Base-by-base conservation (phyloP, 2,888 invertebrate species). In the Mesorhabditis sp. region DNA sequence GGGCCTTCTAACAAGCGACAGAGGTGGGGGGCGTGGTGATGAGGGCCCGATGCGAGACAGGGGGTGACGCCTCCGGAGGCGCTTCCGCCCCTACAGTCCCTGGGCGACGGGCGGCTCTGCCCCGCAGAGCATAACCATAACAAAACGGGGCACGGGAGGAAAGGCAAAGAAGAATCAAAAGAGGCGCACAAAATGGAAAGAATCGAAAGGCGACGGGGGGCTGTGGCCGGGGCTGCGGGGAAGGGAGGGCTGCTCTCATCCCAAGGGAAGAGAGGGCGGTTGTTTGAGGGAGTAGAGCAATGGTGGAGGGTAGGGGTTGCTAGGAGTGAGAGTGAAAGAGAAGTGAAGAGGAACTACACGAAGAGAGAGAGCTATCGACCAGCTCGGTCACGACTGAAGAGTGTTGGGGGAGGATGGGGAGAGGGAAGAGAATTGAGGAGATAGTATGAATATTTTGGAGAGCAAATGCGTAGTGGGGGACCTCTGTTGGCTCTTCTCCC, bases 171-270 rank as follows among this genome's bases (percentile, higher is more conserved):
- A 50, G 58, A 50, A 50, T 50, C 58, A 50, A 50, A 50, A 50
- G 58, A 50, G 58, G n/a, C 58, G 58, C 58, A 50, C 58, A 50
- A 50, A 50, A 50, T 50, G 58, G 58, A 50, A 50, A 50, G 58
- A 50, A 50, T 50, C 58, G 58, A 50, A 50, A 50, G 58, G 58
- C 28, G 58, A 50, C 10, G 58, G 10, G 58, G 58, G 10, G 7
- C 58, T 50, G 58, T 50, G 58, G n/a, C 10, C 58, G 58, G 10
- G 10, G 10, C 10, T 10, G 58, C 58, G 7, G 7, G 58, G 7
- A n/a, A 10, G 10, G 7, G 58, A 13, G 58, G 7, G 58, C 58
- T 50, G 58, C 58, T 10, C 58, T 50, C 58, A n/a, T 50, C 58
- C 58, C 7, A 50, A n/a, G 58, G 58, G 58, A 50, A n/a, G n/a